Evolutionary conservation across 1,140 invertebrate genomes (phyloP).

Genomic region (Macrostomum lignano): DNA sequence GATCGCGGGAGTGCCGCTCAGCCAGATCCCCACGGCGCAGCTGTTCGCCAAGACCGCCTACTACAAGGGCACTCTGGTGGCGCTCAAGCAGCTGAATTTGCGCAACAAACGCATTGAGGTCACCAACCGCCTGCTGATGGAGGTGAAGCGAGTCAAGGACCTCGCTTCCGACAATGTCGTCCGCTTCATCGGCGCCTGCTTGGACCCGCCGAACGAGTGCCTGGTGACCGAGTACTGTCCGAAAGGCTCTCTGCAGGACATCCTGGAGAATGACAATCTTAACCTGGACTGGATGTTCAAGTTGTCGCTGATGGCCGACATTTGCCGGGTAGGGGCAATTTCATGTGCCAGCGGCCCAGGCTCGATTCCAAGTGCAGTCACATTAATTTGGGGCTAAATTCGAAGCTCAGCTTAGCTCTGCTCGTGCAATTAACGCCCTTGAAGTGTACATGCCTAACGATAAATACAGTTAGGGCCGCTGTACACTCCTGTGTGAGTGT

Average conservation of each 20-base stretch:
- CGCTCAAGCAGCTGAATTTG: slow-evolving; percentile 45
- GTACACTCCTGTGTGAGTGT: too few relatives aligned
- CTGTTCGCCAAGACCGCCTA: slow-evolving; percentile 10
- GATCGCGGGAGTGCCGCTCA: neutral
- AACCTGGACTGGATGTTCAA: slow-evolving; percentile 72
- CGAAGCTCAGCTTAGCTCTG: too few relatives aligned
- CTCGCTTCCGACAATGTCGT: slow-evolving; percentile 76
- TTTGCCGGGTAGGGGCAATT: slow-evolving; percentile 37
- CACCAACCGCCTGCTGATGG: neutral
- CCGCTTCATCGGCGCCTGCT: slow-evolving; percentile 65
- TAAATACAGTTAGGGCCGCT: too few relatives aligned
- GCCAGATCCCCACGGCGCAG: slow-evolving; percentile 6
- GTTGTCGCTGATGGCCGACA: slow-evolving; percentile 67
- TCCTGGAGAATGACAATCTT: slow-evolving; percentile 66
- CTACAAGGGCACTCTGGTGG: slow-evolving; percentile 18
- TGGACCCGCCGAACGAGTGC: slow-evolving; percentile 42
- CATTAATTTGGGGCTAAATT: too few relatives aligned
- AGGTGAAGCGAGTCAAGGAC: slow-evolving; percentile 33
- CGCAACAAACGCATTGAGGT: neutral
- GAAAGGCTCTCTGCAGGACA: slow-evolving; percentile 71
- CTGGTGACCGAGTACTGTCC: slow-evolving; percentile 75
- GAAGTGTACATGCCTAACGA: too few relatives aligned
- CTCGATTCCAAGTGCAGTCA: too few relatives aligned
- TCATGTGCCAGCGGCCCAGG: too few relatives aligned
- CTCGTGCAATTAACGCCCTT: too few relatives aligned